Evolutionary conservation across 2,113 vertebrate genomes (phyloP), one percentile per base, ranked within the genome.

Genomic region (Amazona vittata): DNA sequence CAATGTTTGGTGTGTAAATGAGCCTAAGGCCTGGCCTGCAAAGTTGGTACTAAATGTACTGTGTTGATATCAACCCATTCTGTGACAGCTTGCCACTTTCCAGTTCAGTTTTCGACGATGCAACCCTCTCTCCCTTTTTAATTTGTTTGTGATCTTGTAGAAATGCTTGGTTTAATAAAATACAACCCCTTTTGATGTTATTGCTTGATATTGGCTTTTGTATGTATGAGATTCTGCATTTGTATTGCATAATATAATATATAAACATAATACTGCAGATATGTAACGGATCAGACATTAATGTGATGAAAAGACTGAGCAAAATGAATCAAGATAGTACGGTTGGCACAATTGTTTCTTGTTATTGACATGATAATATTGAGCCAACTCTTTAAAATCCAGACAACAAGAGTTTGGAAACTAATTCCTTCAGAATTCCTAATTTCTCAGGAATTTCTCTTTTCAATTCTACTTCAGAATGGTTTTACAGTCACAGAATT

Each of bases 241-340:
- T 69, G n/a, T 81, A 57, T 74, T 88, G 88, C 79, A 76, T 75
- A 90, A 83, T 50, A 77, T 37, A 52, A 76, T 37, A 80, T 33
- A 59, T 85, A 92, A 93, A 77, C 19, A n/a, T 47, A 67, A 74
- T 80, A 80, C 37, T 88, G 53, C n/a, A 86, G 75, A 31, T 60
- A 73, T n/a, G 41, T 84, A 60, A 77, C 43, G 77, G 53, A n/a
- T 44, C 49, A 87, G 85, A 83, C 63, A 92, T 59, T 69, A 80
- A 63, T 81, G 59, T 49, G 53, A 73, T 92, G 64, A 22, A 77
- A 95, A 76, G 41, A 65, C 62, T 44, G 44, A 79, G 62, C 31
- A 91, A 78, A 95, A 94, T 91, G 81, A 84, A 94, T 93, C 78
- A 65, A 83, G 86, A 90, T 65, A 91, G 37, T 64, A 65, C 1